Conservation (phyloP, 2,888 invertebrate species). For the Macropis europaea region DNA sequence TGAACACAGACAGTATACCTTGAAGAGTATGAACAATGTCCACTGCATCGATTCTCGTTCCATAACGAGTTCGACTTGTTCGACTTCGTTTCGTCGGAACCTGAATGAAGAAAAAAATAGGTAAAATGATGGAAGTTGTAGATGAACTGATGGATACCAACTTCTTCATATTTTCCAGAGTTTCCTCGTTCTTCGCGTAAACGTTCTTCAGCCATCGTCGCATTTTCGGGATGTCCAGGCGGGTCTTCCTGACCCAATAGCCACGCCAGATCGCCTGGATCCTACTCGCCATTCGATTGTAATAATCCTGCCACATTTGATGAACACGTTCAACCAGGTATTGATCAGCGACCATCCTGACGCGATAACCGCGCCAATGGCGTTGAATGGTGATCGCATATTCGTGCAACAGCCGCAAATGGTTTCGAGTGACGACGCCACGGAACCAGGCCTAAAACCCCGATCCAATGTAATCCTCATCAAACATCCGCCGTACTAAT, state of each 20-base stretch:
- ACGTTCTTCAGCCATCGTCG: constrained; percentile 59
- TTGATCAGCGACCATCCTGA: constrained; percentile 43
- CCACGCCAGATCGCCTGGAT: constrained; percentile 73
- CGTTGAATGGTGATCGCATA: constrained; percentile 64
- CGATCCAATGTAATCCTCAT: neutral
- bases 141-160: neutral
- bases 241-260: constrained; percentile 58
- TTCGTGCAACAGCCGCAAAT: constrained; percentile 62
- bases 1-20: constrained; percentile 52
- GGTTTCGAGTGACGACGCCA: constrained; percentile 65
- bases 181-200: constrained; percentile 57
- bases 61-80: constrained; percentile 17
- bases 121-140: neutral
- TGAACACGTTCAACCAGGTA: constrained; percentile 51
- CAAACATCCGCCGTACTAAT: neutral
- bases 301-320: constrained; percentile 60
- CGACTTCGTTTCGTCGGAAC: constrained; percentile 53
- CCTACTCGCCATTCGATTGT: constrained; percentile 62
- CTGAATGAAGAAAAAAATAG: constrained; percentile 33
- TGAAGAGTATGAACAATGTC: constrained; percentile 72
- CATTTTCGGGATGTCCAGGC: constrained; percentile 48
- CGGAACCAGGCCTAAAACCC: constrained; percentile 68
- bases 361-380: constrained; percentile 67
- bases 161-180: constrained; percentile 60
- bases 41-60: constrained; percentile 69